Base-by-base conservation (phyloP, 2,797 vertebrate species). In the Malurus leucopterus region DNA sequence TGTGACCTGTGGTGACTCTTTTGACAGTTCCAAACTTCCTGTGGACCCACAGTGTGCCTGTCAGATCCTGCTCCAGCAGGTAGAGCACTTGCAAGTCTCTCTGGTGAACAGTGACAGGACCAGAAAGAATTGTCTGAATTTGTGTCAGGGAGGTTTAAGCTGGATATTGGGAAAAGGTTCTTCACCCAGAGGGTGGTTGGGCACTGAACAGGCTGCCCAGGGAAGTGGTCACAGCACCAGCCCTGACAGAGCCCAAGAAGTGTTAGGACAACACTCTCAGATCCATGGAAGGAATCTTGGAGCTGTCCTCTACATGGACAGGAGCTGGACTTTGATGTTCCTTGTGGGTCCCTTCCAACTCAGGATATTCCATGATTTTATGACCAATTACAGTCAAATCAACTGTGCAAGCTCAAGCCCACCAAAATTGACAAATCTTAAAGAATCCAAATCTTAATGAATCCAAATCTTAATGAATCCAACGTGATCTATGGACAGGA, bases 401-500 rank as follows among this genome's bases (percentile, higher is more conserved):
- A 53, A 9, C 9, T 38, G 10, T 30, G 23, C 23, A 65, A 83
- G 9, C 8, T 72, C 32, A 75, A 69, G 29, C 3, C 4, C 23
- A 30, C 14, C 29, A 63, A 65, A 78, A 71, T 1, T 23, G 27
- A 62, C 11, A 62, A 50, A 49, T 4, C 16, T 70, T 62, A n/a
- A 86, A 65, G 54, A 71, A 65, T 8, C 3, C 21, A 36, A 53
- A 49, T 4, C 16, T 70, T 62, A 29, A 86, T 62, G 54, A 71
- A 65, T 8, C 3, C 21, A 36, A 53, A 49, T 4, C 16, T 70
- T 62, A 29, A 86, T 62, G 50, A 71, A 65, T 8, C 3, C 21
- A 17, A 8, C 1, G 5, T 34, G 1, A 1, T 79, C 47, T 38
- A 11, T 2, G 15, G 21, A 51, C 7, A 7, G 8, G 8, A 36